Percentiles rank a stretch among this genome's conserved stretches.
These are phyloP conservation scores for Anguilla megastoma DNA, from an alignment of 2,797 vertebrate genomes.

Conservation along the genomic window DNA sequence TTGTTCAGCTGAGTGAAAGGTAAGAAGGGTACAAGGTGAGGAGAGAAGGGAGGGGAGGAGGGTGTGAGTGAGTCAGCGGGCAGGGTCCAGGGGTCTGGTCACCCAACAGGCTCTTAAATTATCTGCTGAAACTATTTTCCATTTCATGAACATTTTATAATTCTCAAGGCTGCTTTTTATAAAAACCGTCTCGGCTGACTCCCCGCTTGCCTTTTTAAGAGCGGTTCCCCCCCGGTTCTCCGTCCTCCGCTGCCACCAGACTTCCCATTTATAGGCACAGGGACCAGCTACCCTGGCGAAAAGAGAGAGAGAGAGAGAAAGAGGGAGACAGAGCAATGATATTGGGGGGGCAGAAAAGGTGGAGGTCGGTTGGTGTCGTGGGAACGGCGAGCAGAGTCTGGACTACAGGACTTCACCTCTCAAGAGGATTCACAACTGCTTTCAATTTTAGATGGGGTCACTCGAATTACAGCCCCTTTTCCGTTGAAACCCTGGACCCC, in stretches of 20 bases:
- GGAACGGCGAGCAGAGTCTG: constrained; percentile 55
- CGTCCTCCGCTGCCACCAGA: constrained; percentile 56
- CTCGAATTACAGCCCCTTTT: constrained; percentile 60
- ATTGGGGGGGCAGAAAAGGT: constrained; percentile 37
- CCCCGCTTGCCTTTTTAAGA: constrained; percentile 64
- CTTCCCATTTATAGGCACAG: constrained; percentile 61
- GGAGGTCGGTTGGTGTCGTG: constrained; percentile 62
- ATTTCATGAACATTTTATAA: constrained; percentile 51
- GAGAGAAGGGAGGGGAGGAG: background rate
- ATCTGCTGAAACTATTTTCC: constrained; percentile 59
- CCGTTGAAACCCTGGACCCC: constrained; percentile 39
- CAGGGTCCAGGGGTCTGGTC: constrained; percentile 29
- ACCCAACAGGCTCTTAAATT: constrained; percentile 33
- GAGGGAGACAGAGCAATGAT: constrained; percentile 33
- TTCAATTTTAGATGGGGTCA: constrained; percentile 64
- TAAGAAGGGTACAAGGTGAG: background rate
- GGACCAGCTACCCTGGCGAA: constrained; percentile 38
- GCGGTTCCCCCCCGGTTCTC: constrained; percentile 34
- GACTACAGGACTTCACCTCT: constrained; percentile 48
- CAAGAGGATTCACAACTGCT: constrained; percentile 62
- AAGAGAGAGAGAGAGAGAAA: constrained; percentile 38
- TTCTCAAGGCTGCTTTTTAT: constrained; percentile 61
- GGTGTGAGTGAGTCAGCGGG: background rate
- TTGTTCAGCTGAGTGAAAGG: constrained; percentile 19
- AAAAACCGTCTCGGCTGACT: constrained; percentile 41